These are phyloP conservation scores for Polypedilum pembai DNA, from an alignment of 1,140 invertebrate genomes.

Conservation along the genomic window DNA sequence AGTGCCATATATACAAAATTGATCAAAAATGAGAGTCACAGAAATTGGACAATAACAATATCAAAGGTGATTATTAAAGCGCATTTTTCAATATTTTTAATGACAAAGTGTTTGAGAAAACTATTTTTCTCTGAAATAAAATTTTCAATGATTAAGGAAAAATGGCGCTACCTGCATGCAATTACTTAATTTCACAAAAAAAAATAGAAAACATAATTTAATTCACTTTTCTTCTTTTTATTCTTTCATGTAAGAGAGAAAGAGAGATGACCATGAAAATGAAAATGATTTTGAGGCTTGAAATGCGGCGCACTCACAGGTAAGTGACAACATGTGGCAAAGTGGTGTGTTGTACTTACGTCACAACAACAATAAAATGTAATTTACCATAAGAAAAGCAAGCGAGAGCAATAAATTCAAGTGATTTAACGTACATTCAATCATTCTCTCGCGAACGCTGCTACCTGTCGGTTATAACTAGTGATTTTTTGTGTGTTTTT, in stretches of 20 bases:
- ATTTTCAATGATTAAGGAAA: background rate
- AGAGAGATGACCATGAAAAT: constrained; percentile 17
- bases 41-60: background rate
- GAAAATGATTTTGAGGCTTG: background rate
- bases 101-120: too few relatives aligned
- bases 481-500: background rate
- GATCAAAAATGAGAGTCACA: background rate
- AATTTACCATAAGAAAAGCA: background rate
- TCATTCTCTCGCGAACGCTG: constrained; percentile 2
- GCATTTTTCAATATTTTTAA: too few relatives aligned
- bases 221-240: background rate
- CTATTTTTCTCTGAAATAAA: too few relatives aligned
- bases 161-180: background rate
- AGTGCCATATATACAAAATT: background rate
- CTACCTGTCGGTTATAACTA: background rate
- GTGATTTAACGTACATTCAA: background rate
- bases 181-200: constrained; percentile 7
- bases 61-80: background rate
- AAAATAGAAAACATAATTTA: background rate
- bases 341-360: background rate
- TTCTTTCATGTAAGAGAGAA: background rate
- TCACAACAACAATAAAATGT: constrained; percentile 10
- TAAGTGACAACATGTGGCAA: background rate
- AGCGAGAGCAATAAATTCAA: constrained; percentile 12
- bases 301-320: background rate